Evolutionary conservation across 2,797 vertebrate species (phyloP).

Genomic region (Sebastes vulpes): DNA sequence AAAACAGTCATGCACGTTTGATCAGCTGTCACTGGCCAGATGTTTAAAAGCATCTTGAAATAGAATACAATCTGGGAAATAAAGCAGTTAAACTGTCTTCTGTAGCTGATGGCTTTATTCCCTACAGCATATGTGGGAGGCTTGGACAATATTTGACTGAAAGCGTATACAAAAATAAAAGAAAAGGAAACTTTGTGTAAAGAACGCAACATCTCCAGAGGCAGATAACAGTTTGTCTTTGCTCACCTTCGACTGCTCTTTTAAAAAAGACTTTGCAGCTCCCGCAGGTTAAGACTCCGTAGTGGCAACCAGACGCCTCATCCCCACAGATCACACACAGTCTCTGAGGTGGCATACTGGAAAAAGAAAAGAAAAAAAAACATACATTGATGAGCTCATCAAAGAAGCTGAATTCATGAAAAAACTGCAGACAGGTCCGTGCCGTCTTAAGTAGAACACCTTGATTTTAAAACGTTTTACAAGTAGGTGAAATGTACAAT

Average conservation of each 20-base stretch:
- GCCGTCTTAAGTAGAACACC: background rate
- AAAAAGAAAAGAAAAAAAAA: background rate
- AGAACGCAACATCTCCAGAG: background rate
- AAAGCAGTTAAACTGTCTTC: background rate
- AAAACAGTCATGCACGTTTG: background rate
- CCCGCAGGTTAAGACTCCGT: conserved; percentile 97
- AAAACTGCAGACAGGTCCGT: background rate
- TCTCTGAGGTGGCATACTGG: conserved; percentile 90
- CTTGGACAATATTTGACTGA: background rate
- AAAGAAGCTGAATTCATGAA: background rate
- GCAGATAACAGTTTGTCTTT: background rate
- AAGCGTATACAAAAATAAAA: background rate
- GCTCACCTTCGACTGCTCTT: conserved; percentile 97
- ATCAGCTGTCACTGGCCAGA: background rate
- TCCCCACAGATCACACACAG: conserved; percentile 96
- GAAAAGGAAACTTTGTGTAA: background rate
- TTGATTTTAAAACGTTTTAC: background rate
- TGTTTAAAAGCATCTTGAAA: background rate
- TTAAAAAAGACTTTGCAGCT: conserved; percentile 99
- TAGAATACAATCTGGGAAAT: background rate
- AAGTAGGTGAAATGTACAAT: background rate
- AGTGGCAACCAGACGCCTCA: conserved; percentile 98
- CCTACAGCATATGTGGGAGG: background rate
- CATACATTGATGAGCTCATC: background rate
- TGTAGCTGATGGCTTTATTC: background rate